Conservation (phyloP, 2,113 vertebrate species). For the Dasyprocta punctata region DNA sequence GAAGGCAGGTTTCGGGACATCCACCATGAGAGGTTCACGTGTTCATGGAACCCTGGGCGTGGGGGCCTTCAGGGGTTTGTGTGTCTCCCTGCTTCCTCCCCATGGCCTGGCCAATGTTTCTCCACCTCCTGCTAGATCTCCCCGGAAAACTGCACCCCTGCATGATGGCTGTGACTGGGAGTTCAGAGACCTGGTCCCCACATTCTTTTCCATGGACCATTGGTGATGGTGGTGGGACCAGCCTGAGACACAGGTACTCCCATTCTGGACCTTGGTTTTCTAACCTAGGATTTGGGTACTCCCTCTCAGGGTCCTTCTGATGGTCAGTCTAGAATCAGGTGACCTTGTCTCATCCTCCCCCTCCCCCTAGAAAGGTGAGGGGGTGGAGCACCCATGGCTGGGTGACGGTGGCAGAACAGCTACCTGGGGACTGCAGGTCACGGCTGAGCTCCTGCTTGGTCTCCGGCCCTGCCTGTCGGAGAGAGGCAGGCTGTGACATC, state of each 20-base stretch:
- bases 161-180: neutral
- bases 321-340: neutral
- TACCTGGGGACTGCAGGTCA: neutral
- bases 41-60: neutral
- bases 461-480: neutral
- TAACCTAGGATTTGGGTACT: neutral
- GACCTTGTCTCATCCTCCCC: neutral
- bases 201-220: neutral
- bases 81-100: neutral
- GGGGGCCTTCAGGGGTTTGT: neutral
- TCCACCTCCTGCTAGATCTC: neutral
- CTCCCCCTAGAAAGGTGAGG: neutral
- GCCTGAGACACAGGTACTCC: neutral
- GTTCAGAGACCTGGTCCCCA: neutral
- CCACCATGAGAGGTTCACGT: no score
- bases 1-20: neutral
- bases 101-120: neutral
- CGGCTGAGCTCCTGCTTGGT: neutral
- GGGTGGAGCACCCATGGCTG: neutral
- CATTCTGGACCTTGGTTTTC: neutral
- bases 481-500: neutral
- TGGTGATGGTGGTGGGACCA: neutral
- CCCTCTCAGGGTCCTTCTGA: neutral
- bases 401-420: accelerated
- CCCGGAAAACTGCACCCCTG: neutral